phyloP scores from a whole-genome alignment of 2,888 invertebrate species.

The Eilema caniola region DNA sequence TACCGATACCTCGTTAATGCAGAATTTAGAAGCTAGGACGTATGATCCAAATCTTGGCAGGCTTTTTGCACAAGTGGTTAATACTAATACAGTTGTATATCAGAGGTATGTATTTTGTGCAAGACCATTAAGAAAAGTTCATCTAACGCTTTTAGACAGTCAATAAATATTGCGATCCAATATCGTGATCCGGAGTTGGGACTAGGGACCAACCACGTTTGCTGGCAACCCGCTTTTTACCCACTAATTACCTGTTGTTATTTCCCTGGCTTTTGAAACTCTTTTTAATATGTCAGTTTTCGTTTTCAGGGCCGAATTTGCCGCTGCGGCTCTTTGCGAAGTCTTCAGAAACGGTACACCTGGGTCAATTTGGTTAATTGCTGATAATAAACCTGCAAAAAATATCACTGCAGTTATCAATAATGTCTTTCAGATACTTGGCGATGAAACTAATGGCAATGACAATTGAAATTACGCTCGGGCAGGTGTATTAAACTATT shows the following conservation, averaged over 20 bases:
- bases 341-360: constrained; percentile 51
- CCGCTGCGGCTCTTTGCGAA: constrained; percentile 44
- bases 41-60: constrained; percentile 43
- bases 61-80: constrained; percentile 1
- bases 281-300: background rate
- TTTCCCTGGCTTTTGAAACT: background rate
- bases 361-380: constrained; percentile 55
- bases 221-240: background rate
- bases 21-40: constrained; percentile 44
- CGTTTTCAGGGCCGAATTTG: constrained; percentile 52
- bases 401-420: constrained; percentile 52
- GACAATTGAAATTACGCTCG: background rate
- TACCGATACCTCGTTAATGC: constrained; percentile 60
- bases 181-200: too few species aligned
- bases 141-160: too few species aligned
- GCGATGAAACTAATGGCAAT: constrained; percentile 4
- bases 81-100: constrained; percentile 4
- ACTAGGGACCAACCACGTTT: too few species aligned
- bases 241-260: background rate
- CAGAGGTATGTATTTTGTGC: constrained; percentile 44
- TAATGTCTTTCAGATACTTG: constrained; percentile 35
- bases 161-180: too few species aligned
- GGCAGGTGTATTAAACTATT: background rate
- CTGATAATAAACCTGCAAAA: constrained; percentile 44
- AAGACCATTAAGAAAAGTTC: background rate